Evolutionary conservation across 2,113 vertebrate species (phyloP).

Genomic region (Gasterosteus aculeatus): DNA sequence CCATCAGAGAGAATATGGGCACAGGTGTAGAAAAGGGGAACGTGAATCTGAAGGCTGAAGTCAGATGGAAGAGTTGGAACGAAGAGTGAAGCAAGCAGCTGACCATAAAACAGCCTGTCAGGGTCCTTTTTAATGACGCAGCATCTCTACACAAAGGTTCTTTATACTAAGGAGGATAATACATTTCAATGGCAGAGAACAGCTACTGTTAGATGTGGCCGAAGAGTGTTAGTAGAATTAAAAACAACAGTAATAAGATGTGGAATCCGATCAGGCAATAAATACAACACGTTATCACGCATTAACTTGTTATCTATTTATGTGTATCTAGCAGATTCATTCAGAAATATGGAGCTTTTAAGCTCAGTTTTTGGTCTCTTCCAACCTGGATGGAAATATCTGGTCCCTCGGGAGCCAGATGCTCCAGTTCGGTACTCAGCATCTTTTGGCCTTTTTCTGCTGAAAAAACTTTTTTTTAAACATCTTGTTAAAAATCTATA

Average conservation of each 20-base stretch:
- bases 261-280: neutral
- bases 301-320: neutral
- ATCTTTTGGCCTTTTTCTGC: too few species aligned
- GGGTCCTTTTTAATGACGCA: neutral
- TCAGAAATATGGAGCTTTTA: neutral
- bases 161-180: neutral
- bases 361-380: neutral
- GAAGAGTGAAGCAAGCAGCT: neutral
- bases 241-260: neutral
- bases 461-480: neutral
- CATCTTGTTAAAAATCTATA: neutral
- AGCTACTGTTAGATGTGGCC: neutral
- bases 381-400: neutral
- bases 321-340: neutral
- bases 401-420: neutral
- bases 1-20: neutral
- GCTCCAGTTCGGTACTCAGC: neutral
- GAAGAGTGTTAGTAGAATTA: neutral
- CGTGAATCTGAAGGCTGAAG: neutral
- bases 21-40: neutral
- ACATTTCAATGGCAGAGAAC: neutral
- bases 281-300: neutral
- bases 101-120: neutral
- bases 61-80: neutral
- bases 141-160: neutral